Conservation (phyloP, 2,113 vertebrate species). For the Lynx canadensis region DNA sequence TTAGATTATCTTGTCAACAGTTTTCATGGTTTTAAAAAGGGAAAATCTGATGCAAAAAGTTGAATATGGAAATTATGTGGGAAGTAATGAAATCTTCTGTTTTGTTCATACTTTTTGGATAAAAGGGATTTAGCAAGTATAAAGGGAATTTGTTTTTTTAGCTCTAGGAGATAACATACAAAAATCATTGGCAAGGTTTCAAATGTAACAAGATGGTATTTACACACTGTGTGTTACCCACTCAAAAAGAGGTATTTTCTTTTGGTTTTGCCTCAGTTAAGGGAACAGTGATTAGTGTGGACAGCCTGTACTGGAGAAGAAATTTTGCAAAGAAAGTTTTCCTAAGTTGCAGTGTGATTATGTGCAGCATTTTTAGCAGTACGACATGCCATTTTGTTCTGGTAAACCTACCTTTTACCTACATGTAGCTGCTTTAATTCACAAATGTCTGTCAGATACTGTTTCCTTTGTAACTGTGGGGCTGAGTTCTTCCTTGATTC, state of each 20-base stretch:
- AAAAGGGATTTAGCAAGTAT: constrained; percentile 50
- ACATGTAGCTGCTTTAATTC: not conserved
- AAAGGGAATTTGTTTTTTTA: constrained; percentile 56
- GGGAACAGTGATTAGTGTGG: not conserved
- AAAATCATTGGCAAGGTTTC: not conserved
- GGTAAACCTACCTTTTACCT: not conserved
- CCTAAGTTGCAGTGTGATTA: not conserved
- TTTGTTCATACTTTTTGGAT: constrained; percentile 21
- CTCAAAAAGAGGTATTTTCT: not conserved
- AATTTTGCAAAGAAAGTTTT: not conserved
- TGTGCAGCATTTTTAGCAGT: not conserved
- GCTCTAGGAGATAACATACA: constrained; percentile 63
- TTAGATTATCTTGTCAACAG: constrained; percentile 49
- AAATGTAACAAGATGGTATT: constrained; percentile 56
- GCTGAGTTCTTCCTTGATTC: not conserved
- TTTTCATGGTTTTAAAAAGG: constrained; percentile 28
- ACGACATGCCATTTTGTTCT: not conserved
- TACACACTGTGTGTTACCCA: not conserved
- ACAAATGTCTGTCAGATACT: not conserved
- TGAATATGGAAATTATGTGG: constrained; percentile 44
- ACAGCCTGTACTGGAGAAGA: not conserved
- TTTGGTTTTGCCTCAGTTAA: constrained; percentile 25
- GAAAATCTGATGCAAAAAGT: constrained; percentile 12
- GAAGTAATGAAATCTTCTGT: not conserved
- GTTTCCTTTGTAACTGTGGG: not conserved